Evolutionary conservation across 2,888 invertebrate species (phyloP).

Genomic region (Drosophila paramelanica): DNA sequence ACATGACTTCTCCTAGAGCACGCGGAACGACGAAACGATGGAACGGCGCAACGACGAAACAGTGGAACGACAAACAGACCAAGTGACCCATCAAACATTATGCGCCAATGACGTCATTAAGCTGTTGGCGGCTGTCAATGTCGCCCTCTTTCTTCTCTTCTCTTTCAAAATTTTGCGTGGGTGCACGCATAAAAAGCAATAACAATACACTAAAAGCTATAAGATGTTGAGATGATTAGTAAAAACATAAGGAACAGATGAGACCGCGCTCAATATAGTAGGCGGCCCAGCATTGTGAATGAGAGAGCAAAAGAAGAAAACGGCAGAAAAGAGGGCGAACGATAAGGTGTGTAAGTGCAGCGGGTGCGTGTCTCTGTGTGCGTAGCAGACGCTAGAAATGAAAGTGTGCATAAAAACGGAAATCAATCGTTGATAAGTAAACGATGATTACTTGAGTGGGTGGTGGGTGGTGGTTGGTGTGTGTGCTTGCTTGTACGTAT

Average conservation of each 20-base stretch:
- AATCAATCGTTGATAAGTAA: slow-evolving; percentile 61
- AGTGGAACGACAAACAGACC: slow-evolving; percentile 33
- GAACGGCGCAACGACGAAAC: slow-evolving; percentile 19
- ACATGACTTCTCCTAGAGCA: slow-evolving; percentile 24
- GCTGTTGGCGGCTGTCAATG: slow-evolving; percentile 66
- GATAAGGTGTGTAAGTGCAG: not conserved
- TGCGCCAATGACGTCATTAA: slow-evolving; percentile 69
- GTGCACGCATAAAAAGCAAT: slow-evolving; percentile 33
- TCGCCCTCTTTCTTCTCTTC: slow-evolving; percentile 2
- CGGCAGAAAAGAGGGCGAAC: not conserved
- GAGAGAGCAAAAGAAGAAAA: not conserved
- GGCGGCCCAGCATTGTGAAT: not conserved
- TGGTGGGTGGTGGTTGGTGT: not conserved
- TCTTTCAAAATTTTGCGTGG: slow-evolving; percentile 36
- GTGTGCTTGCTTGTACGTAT: not conserved
- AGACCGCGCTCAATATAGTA: not conserved
- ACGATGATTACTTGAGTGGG: slow-evolving; percentile 25
- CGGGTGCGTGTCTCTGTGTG: slow-evolving; percentile 4
- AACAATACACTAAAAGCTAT: slow-evolving; percentile 19
- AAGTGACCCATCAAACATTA: slow-evolving; percentile 70
- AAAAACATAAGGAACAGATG: slow-evolving; percentile 20
- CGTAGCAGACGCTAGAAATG: slow-evolving; percentile 24
- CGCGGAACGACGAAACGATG: slow-evolving; percentile 1
- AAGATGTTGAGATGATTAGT: slow-evolving; percentile 43
- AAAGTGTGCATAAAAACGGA: slow-evolving; percentile 41